Percentiles rank a stretch among this genome's conserved stretches.
Evolutionary conservation across 2,113 vertebrate genomes (phyloP).

Genomic region (Peromyscus maniculatus): DNA sequence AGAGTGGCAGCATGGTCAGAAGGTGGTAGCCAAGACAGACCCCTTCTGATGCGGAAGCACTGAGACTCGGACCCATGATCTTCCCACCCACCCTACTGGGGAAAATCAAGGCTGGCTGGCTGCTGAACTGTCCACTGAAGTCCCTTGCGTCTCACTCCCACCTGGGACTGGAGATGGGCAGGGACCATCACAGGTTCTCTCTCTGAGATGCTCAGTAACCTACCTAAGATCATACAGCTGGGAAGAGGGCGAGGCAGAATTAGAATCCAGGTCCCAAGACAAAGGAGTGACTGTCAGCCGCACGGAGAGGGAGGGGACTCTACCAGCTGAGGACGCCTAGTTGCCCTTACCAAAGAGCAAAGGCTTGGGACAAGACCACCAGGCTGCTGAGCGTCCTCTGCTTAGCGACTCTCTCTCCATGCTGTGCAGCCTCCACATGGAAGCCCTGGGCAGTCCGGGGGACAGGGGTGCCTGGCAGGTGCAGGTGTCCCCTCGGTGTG

Average conservation of each 20-base stretch:
- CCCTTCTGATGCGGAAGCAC: neutral
- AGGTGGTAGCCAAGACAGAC: neutral
- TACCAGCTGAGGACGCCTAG: neutral
- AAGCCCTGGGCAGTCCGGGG: neutral
- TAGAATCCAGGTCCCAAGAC: neutral
- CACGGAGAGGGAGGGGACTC: neutral
- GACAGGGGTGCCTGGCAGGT: neutral
- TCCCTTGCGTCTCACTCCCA: neutral
- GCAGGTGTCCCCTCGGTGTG: neutral
- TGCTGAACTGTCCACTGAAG: neutral
- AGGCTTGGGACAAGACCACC: neutral
- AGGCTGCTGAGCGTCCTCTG: neutral
- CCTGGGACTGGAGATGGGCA: neutral
- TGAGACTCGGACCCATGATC: neutral
- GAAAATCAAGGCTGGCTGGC: accelerated
- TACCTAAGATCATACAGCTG: neutral
- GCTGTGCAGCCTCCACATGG: neutral
- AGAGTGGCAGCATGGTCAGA: neutral
- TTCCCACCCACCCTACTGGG: neutral
- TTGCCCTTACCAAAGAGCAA: neutral
- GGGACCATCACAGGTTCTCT: neutral
- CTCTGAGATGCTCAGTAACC: neutral
- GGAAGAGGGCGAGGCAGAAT: neutral
- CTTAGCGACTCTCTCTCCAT: neutral
- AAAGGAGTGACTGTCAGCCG: neutral